Evolutionary conservation across 2,797 vertebrate genomes (phyloP).

Genomic region (Philypnodon macrostomus): DNA sequence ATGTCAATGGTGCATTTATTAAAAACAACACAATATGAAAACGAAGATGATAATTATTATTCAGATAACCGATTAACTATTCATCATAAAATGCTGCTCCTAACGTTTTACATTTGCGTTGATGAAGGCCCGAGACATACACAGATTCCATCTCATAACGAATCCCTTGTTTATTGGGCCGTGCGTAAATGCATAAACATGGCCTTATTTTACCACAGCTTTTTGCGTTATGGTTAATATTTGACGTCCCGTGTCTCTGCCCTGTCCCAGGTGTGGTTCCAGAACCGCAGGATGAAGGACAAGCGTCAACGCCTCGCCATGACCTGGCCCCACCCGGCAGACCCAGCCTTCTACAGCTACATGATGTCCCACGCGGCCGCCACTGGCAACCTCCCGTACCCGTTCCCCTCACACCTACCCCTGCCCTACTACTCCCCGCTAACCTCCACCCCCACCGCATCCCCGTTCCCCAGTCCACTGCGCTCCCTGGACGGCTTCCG

Average conservation of each 20-base stretch:
- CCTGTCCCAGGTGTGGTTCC: conserved; percentile 91
- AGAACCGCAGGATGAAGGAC: conserved; percentile 99
- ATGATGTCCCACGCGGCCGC: conserved; percentile 99
- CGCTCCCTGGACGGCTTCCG: conserved; percentile 94
- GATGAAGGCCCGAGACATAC: not conserved
- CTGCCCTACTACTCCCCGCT: conserved; percentile 95
- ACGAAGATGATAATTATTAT: too few relatives aligned
- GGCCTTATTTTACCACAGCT: conserved; percentile 9
- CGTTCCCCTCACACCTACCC: conserved; percentile 94
- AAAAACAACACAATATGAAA: too few relatives aligned
- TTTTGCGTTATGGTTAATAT: conserved; percentile 50
- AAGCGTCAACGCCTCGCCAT: conserved; percentile 95
- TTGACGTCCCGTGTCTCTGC: conserved; percentile 50
- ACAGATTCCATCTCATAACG: not conserved
- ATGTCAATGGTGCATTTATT: too few relatives aligned
- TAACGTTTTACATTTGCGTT: too few relatives aligned
- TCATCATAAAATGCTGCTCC: too few relatives aligned
- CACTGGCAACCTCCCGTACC: conserved; percentile 92
- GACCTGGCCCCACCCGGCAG: conserved; percentile 98
- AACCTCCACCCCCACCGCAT: conserved; percentile 76
- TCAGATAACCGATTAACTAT: too few relatives aligned
- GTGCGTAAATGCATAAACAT: conserved; percentile 39
- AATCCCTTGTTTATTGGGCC: not conserved
- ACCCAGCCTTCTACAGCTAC: conserved; percentile 97
- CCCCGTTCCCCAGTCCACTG: conserved; percentile 88